These are phyloP conservation scores for Larimichthys polyactis DNA, from an alignment of 2,113 vertebrate genomes.

Conservation along the genomic window DNA sequence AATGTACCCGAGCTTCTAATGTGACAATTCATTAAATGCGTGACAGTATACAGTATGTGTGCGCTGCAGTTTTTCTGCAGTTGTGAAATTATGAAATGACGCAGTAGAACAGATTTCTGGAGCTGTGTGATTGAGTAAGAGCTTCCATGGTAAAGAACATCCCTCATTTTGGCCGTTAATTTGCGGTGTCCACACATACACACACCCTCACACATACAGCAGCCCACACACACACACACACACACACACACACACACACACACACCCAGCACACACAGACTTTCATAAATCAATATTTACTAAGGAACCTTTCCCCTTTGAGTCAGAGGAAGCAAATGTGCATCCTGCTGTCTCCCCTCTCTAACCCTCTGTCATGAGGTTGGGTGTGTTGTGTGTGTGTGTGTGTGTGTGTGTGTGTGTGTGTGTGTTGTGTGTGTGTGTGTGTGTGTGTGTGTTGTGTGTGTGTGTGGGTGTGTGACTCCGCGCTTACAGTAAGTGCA, in stretches of 20 bases:
- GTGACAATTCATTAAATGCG: conserved; percentile 66
- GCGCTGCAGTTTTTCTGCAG: conserved; percentile 16
- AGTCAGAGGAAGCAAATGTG: conserved; percentile 88
- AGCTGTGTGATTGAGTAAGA: conserved; percentile 71
- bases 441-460: conserved; percentile 11
- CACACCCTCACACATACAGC: conserved; percentile 8
- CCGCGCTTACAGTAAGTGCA: conserved; percentile 63
- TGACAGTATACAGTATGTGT: conserved; percentile 26
- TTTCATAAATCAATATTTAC: conserved; percentile 89
- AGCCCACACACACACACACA: conserved; percentile 16
- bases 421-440: conserved; percentile 10
- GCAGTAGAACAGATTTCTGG: conserved; percentile 46
- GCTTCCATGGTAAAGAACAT: conserved; percentile 58
- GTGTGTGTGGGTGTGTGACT: conserved; percentile 16
- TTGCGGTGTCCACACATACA: conserved; percentile 31
- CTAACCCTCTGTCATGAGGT: conserved; percentile 72
- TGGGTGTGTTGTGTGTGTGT: conserved; percentile 31
- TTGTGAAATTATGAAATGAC: conserved; percentile 70
- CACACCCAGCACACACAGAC: conserved; percentile 46
- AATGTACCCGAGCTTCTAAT: conserved; percentile 67
- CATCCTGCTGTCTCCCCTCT: conserved; percentile 84
- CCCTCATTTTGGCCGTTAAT: conserved; percentile 74
- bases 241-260: conserved; percentile 24
- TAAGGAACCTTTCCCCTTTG: conserved; percentile 85
- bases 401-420: conserved; percentile 6